Evolutionary conservation across 2,113 vertebrate species (phyloP).

Genomic region (Kryptolebias marmoratus): DNA sequence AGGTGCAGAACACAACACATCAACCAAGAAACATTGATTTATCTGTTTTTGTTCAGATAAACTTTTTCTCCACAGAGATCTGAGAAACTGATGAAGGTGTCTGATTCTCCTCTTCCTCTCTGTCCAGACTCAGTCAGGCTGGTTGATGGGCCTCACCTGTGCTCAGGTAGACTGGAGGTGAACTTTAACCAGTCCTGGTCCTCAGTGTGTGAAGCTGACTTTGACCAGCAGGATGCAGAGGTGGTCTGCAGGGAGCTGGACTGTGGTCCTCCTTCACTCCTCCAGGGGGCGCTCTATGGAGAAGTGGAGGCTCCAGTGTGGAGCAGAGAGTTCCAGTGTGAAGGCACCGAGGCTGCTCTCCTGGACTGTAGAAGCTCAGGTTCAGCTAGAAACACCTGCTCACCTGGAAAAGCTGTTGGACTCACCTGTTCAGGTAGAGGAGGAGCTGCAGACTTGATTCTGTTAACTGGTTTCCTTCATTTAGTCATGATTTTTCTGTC

Average conservation of each 20-base stretch:
- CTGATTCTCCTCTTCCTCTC: neutral
- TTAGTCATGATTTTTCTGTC: too few species aligned
- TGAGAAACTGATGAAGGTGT: neutral
- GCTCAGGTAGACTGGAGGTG: neutral
- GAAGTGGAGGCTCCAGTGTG: neutral
- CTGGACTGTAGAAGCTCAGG: neutral
- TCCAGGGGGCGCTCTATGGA: conserved; percentile 19
- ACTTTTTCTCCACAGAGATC: neutral
- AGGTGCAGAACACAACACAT: too few species aligned
- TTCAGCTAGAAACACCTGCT: neutral
- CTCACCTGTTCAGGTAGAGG: neutral
- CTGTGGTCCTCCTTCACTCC: conserved; percentile 9
- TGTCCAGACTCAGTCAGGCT: neutral
- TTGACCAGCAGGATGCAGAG: conserved; percentile 9
- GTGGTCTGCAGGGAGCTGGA: conserved; percentile 1
- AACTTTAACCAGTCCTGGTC: neutral
- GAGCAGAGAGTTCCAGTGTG: conserved; percentile 12
- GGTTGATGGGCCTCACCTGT: neutral
- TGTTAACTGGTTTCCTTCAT: neutral
- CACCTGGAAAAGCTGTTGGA: too few species aligned
- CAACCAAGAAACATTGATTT: neutral
- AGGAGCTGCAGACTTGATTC: neutral
- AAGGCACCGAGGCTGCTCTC: conserved; percentile 1
- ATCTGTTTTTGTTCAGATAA: neutral
- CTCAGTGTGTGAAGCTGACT: neutral